Percentiles rank a stretch among this genome's conserved stretches.
Evolutionary conservation across 1,140 invertebrate species (phyloP).

Genomic region (Idris sp.): DNA sequence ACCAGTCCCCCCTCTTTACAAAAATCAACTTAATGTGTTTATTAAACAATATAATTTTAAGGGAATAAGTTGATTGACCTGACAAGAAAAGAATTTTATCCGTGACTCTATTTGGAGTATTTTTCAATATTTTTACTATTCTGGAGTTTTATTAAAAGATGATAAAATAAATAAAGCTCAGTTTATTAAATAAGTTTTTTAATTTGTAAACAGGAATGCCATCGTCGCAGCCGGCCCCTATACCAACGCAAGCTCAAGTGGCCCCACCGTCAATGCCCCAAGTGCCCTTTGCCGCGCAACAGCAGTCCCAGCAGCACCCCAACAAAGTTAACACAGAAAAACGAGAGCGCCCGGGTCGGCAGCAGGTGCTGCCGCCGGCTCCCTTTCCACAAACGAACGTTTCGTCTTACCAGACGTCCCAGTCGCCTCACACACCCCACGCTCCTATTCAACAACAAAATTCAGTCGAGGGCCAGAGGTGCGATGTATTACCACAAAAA

Average conservation of each 20-base stretch:
- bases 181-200: no score
- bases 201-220: slow-evolving; percentile 70
- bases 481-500: slow-evolving; percentile 69
- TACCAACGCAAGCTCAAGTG: slow-evolving; percentile 70
- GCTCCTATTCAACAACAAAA: slow-evolving; percentile 69
- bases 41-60: no score
- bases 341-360: slow-evolving; percentile 73
- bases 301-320: slow-evolving; percentile 61
- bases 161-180: no score
- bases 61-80: no score
- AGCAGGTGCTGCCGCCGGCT: slow-evolving; percentile 73
- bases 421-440: slow-evolving; percentile 66
- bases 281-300: slow-evolving; percentile 68
- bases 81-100: no score
- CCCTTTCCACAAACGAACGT: slow-evolving; percentile 73
- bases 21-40: no score
- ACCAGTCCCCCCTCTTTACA: no score
- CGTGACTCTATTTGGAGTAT: no score
- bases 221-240: slow-evolving; percentile 66
- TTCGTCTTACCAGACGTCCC: slow-evolving; percentile 70
- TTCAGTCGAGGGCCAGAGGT: slow-evolving; percentile 69
- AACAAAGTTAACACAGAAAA: slow-evolving; percentile 74
- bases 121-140: no score
- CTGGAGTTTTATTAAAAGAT: no score
- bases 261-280: slow-evolving; percentile 71